Evolutionary conservation across 2,797 vertebrate genomes (phyloP), one percentile per base, ranked within the genome.

Genomic region (Rhynchonycteris naso): DNA sequence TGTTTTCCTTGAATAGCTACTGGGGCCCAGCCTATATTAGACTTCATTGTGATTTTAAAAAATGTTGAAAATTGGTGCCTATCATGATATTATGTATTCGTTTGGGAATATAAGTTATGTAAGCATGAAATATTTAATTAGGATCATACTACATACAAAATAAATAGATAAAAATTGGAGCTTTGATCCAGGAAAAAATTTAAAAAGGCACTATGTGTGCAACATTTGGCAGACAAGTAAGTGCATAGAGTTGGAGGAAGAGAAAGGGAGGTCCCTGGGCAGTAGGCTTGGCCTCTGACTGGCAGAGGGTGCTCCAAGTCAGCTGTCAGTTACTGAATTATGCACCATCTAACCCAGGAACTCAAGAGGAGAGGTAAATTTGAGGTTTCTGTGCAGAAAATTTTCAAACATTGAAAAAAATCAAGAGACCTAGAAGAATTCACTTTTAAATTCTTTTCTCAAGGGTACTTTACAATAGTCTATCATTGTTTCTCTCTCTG

Each of bases 231-330:
- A 59, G 56, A 12, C 0, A 52, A 52, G 2, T 0, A 43, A 18
- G 12, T 4, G 4, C 65, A 50, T 24, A 50, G 28, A 28, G 56
- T 2, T 54, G 10, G 18, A 52, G 26, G 19, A 74, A 9, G 56
- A 35, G 3, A 35, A 69, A 30, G 26, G 15, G 18, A n/a, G 5
- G 21, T 13, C 2, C 14, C 54, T 47, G 30, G 19, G n/a, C 2
- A 35, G 4, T 5, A 2, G 50, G 28, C 15, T 12, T 3, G 7
- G 50, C 38, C 18, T 50, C 30, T 11, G 1, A 8, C 0, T 11
- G 19, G 14, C 1, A 72, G 15, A 28, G 1, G 22, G 8, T 2
- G 9, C 26, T 28, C 3, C 1, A 9, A 38, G 28, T 74, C n/a
- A 65, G 14, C 22, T 69, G 33, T 26, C 16, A 24, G 35, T 50